Percentiles rank a stretch among this genome's conserved stretches.
Evolutionary conservation across 2,888 invertebrate genomes (phyloP).

Genomic region (Malthinus seriepunctatus): DNA sequence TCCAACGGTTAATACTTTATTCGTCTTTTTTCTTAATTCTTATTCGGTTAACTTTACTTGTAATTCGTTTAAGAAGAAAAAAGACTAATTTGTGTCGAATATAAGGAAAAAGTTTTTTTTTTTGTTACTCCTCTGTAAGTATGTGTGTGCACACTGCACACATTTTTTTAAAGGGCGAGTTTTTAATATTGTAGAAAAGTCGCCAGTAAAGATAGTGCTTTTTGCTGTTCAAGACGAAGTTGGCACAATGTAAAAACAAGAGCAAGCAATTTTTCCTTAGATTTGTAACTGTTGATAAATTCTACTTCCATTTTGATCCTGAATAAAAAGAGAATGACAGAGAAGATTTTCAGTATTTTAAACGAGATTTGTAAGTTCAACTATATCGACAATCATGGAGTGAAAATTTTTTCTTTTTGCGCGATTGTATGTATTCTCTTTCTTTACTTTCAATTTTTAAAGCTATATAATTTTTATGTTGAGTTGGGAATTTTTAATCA

Average conservation of each 20-base stretch:
- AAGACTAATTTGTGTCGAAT: too few relatives aligned
- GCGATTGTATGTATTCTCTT: not conserved
- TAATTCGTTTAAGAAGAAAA: too few relatives aligned
- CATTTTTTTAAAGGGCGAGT: too few relatives aligned
- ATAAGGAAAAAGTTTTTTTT: too few relatives aligned
- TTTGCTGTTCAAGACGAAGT: not conserved
- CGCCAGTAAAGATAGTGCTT: not conserved
- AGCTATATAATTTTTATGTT: not conserved
- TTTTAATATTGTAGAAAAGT: too few relatives aligned
- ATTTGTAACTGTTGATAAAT: slow-evolving; percentile 5
- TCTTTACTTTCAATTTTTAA: not conserved
- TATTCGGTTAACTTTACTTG: too few relatives aligned
- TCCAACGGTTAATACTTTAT: slow-evolving; percentile 41
- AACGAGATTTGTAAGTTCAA: too few relatives aligned
- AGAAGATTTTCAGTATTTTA: not conserved
- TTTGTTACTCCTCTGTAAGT: too few relatives aligned
- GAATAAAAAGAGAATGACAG: slow-evolving; percentile 1
- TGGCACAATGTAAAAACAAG: not conserved
- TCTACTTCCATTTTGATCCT: not conserved
- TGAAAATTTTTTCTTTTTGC: not conserved
- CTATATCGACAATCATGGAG: too few relatives aligned
- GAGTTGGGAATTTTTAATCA: slow-evolving; percentile 1
- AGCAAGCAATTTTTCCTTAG: slow-evolving; percentile 1
- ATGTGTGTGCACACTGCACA: too few relatives aligned
- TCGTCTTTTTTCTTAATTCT: too few relatives aligned